Percentiles rank a stretch among this genome's conserved stretches.
These are phyloP conservation scores for Catamblyrhynchus diadema DNA, from an alignment of 2,797 vertebrate genomes.

Conservation along the genomic window DNA sequence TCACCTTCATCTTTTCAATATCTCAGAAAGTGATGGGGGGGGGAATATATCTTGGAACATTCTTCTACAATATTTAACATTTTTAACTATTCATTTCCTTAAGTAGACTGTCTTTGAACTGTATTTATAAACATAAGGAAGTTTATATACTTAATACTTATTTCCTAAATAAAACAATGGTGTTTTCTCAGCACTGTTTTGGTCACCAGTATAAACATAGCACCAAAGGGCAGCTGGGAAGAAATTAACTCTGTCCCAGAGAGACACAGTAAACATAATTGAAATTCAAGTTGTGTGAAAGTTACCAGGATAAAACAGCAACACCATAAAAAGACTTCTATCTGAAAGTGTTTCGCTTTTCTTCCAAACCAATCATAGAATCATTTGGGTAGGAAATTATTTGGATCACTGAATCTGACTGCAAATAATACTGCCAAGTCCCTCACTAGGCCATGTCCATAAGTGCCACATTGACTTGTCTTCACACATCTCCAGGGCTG, in stretches of 20 bases:
- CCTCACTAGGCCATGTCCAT: neutral
- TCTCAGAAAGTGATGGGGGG: neutral
- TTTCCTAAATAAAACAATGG: neutral
- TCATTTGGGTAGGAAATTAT: neutral
- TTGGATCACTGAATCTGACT: neutral
- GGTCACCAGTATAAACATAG: neutral
- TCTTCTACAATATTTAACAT: neutral
- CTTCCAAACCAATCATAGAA: neutral
- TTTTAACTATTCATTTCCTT: neutral
- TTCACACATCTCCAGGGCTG: accelerated
- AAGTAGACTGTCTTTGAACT: neutral
- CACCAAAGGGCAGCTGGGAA: neutral
- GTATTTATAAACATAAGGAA: neutral
- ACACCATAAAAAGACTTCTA: neutral
- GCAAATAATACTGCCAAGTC: neutral
- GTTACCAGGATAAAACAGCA: neutral
- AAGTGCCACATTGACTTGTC: neutral
- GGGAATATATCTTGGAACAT: neutral
- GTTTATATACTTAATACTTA: neutral
- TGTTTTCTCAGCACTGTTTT: neutral
- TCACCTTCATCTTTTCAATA: neutral
- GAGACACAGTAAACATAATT: neutral
- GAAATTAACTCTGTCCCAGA: neutral
- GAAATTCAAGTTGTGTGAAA: neutral
- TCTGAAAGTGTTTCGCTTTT: neutral